phyloP scores from a whole-genome alignment of 2,113 vertebrate genomes.

The Leucosticte australis region DNA sequence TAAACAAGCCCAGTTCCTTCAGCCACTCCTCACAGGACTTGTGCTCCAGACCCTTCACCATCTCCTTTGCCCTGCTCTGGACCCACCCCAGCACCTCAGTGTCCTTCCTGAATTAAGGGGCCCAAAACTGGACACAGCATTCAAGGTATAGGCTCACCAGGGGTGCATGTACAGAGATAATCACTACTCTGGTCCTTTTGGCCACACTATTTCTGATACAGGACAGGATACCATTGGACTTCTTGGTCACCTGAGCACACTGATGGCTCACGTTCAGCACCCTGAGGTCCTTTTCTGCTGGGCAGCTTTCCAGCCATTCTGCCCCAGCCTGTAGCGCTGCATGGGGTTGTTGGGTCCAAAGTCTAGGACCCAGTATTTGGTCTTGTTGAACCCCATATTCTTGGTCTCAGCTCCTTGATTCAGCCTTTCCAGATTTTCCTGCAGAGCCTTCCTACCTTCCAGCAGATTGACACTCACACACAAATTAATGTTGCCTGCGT shows the following conservation, averaged over 20 bases:
- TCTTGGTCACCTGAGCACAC: background rate
- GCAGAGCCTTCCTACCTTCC: background rate
- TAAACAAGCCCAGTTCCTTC: background rate
- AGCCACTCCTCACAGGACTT: fast-evolving
- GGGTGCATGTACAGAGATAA: background rate
- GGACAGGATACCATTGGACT: background rate
- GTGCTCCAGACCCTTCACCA: background rate
- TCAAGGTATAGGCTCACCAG: background rate
- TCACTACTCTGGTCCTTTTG: background rate
- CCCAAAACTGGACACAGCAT: background rate
- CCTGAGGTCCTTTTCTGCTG: background rate
- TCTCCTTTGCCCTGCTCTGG: background rate
- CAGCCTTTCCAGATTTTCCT: background rate
- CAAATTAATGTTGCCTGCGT: fast-evolving
- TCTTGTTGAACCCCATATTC: background rate
- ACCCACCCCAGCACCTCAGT: background rate
- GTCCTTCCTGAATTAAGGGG: background rate
- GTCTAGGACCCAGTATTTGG: background rate
- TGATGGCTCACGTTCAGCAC: background rate
- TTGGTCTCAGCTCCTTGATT: background rate
- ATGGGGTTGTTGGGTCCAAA: background rate
- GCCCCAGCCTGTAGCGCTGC: background rate
- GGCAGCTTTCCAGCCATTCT: background rate
- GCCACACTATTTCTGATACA: background rate
- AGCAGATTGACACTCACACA: background rate